Evolutionary conservation across 2,113 vertebrate genomes (phyloP).

Genomic region (Cryptoleucopteryx plumbea): DNA sequence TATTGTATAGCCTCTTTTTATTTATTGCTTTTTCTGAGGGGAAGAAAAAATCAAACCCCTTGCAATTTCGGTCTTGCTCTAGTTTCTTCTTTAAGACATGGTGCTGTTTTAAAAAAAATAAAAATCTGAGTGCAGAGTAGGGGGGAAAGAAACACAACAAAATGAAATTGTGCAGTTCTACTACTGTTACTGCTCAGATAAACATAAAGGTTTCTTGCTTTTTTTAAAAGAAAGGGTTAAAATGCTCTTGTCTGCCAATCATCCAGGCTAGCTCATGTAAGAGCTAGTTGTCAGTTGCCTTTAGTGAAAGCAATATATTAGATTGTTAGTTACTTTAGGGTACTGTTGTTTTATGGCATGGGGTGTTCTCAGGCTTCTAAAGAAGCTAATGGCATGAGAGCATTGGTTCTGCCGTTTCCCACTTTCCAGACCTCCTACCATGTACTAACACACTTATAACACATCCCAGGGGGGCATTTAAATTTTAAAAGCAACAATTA

Average conservation of each 20-base stretch:
- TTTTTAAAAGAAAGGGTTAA: background rate
- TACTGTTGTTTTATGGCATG: constrained; percentile 58
- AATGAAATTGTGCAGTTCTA: background rate
- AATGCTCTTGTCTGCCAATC: constrained; percentile 35
- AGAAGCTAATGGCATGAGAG: constrained; percentile 55
- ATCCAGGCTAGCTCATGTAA: background rate
- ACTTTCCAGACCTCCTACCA: constrained; percentile 70
- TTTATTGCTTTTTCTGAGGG: constrained; percentile 8
- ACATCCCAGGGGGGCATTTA: constrained; percentile 78
- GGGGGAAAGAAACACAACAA: background rate
- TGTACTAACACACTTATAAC: constrained; percentile 75
- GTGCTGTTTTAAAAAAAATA: background rate
- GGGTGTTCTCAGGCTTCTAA: constrained; percentile 45
- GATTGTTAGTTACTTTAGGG: constrained; percentile 56
- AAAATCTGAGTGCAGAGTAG: background rate
- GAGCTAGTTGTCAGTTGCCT: constrained; percentile 39
- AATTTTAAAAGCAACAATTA: constrained; percentile 84
- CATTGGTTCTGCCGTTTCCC: constrained; percentile 60
- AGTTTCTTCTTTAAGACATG: background rate
- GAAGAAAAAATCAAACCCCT: background rate
- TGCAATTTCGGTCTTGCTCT: background rate
- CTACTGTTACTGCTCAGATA: background rate
- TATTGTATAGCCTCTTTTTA: constrained; percentile 8
- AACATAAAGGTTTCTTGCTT: background rate
- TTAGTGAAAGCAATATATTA: constrained; percentile 47